Base-by-base conservation (phyloP, 1,140 invertebrate species). In the Thaumetopoea pityocampa region DNA sequence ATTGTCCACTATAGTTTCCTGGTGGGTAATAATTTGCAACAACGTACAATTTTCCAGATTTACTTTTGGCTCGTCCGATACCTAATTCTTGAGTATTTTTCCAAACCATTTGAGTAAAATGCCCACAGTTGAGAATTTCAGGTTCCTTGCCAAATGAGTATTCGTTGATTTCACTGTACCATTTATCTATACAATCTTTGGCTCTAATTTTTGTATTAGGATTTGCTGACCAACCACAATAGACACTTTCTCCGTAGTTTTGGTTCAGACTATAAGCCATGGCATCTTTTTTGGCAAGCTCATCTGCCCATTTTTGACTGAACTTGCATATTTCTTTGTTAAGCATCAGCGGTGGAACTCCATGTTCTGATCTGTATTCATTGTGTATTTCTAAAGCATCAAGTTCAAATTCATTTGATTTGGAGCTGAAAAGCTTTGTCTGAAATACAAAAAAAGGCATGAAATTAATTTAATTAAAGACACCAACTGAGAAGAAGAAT, bases 21-120 rank as follows among this genome's bases (percentile, higher is more conserved):
- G 92, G 87, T n/a, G 94, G 93, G 76, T 89, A 87, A 50, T 95
- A 95, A 74, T 94, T 93, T 0, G 91, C 91, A 0, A 95, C 93
- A 1, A 95, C 89, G 24, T 89, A 76, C 76, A 90, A 48, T 81
- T 89, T 69, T 4, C 80, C 80, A 5, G 73, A 66, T 59, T 84
- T 81, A 38, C 87, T 90, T 58, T 90, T 90, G 5, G 93, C 92
- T 51, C 88, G 87, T 2, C 90, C 94, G 4, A 95, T 89, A 1
- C 94, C 94, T 46, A 95, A 76, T 64, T 94, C 90, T 44, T 77
- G 88, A 0, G 88, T 90, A 4, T 74, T 86, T 62, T 90, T 92
- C 94, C 94, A 96, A 1, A 95, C 80, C 1, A 93, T 87, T 84
- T 93, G 91, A 0, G 91, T 90, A 44, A 93, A 93, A 49, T 93